Evolutionary conservation across 2,888 invertebrate genomes (phyloP).

Genomic region (Cephus spinipes): DNA sequence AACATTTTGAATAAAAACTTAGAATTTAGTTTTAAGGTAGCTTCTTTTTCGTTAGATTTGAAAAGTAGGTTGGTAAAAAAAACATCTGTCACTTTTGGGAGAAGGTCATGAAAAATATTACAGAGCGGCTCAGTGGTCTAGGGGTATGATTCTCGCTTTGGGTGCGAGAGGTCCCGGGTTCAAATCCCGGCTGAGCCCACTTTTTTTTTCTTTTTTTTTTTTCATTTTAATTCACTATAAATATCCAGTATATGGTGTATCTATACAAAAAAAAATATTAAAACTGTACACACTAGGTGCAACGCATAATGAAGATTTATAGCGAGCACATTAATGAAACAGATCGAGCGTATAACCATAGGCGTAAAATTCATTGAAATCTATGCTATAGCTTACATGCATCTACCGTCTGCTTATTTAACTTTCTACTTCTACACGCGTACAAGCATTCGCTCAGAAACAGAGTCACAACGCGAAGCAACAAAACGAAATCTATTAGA

Average conservation of each 20-base stretch:
- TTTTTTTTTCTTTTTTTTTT: conserved; percentile 44
- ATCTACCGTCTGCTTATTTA: background rate
- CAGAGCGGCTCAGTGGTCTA: conserved; percentile 21
- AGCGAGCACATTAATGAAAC: background rate
- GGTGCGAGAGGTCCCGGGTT: conserved; percentile 46
- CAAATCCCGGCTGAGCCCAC: conserved; percentile 66
- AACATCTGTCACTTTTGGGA: too few species aligned
- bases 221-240: background rate
- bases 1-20: too few species aligned
- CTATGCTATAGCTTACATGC: background rate
- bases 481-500: background rate
- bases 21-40: too few species aligned
- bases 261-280: background rate
- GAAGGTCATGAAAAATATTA: too few species aligned
- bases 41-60: too few species aligned
- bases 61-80: too few species aligned
- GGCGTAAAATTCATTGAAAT: background rate
- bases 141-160: conserved; percentile 27
- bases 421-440: background rate
- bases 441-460: background rate
- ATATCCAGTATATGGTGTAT: background rate
- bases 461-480: background rate
- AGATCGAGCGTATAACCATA: background rate
- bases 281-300: background rate
- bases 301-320: background rate